Evolutionary conservation across 2,113 vertebrate genomes (phyloP).

Genomic region (Gymnocephalus cernua): DNA sequence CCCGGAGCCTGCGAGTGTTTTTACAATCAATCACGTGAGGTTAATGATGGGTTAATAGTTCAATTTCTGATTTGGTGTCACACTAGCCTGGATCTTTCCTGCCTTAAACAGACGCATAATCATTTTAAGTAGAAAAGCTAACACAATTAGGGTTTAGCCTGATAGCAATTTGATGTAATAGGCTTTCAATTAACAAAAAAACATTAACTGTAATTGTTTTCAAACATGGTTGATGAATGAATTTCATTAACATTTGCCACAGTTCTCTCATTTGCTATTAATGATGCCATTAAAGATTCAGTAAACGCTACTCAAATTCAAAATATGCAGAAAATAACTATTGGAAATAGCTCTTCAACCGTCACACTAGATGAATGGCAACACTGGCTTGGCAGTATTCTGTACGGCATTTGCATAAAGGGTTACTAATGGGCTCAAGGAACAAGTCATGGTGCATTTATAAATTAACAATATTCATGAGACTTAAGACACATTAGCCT

Average conservation of each 20-base stretch:
- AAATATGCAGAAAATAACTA: conserved; percentile 26
- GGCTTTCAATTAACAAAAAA: conserved; percentile 68
- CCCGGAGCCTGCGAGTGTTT: conserved; percentile 37
- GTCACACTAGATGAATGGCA: background rate
- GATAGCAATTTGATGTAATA: conserved; percentile 57
- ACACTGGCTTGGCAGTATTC: background rate
- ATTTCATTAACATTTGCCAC: conserved; percentile 60
- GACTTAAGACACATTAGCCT: background rate
- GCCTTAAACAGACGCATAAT: conserved; percentile 45
- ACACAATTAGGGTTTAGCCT: conserved; percentile 60
- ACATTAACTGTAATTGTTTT: conserved; percentile 70
- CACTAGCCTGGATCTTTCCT: background rate
- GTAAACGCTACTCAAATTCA: background rate
- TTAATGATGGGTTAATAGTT: conserved; percentile 60
- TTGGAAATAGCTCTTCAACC: conserved; percentile 5
- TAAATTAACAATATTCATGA: background rate
- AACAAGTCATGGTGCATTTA: background rate
- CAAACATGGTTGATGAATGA: conserved; percentile 61
- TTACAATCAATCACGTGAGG: conserved; percentile 46
- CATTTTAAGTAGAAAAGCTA: conserved; percentile 45
- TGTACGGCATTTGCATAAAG: conserved; percentile 10
- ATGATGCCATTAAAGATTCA: conserved; percentile 48
- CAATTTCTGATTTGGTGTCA: background rate
- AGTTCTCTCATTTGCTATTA: conserved; percentile 29
- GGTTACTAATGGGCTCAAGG: background rate